These are phyloP conservation scores for Choristoneura fumiferana DNA, from an alignment of 1,140 invertebrate genomes.

Conservation along the genomic window DNA sequence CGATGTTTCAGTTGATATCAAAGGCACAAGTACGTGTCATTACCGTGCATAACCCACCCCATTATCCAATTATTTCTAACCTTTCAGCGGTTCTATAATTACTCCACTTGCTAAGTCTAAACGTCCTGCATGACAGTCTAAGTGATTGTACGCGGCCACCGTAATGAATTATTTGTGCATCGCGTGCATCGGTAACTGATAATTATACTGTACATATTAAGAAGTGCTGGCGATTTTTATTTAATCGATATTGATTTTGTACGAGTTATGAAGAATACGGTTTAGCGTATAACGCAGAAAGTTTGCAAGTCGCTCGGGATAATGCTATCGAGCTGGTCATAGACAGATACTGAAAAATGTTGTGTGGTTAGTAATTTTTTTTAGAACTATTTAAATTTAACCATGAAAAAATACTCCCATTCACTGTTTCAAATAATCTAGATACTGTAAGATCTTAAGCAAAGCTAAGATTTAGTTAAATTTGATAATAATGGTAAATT, in stretches of 20 bases:
- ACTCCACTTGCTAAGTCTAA: slow-evolving; percentile 52
- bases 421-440: no score
- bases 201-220: slow-evolving; percentile 47
- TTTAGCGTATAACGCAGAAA: no score
- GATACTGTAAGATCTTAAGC: no score
- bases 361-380: no score
- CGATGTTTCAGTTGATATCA: slow-evolving; percentile 8
- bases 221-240: slow-evolving; percentile 23
- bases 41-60: slow-evolving; percentile 47
- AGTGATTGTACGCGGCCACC: slow-evolving; percentile 59
- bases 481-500: no score
- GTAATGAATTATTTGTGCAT: slow-evolving; percentile 70
- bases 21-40: slow-evolving; percentile 39
- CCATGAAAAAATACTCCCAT: no score
- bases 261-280: no score
- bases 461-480: no score
- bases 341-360: no score
- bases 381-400: no score
- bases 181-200: slow-evolving; percentile 48
- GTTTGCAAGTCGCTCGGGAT: no score
- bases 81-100: slow-evolving; percentile 64
- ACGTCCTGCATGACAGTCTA: slow-evolving; percentile 62
- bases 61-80: slow-evolving; percentile 75
- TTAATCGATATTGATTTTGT: background rate
- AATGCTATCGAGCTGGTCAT: no score